phyloP scores from a whole-genome alignment of 2,113 vertebrate species.

The Eretmochelys imbricata region DNA sequence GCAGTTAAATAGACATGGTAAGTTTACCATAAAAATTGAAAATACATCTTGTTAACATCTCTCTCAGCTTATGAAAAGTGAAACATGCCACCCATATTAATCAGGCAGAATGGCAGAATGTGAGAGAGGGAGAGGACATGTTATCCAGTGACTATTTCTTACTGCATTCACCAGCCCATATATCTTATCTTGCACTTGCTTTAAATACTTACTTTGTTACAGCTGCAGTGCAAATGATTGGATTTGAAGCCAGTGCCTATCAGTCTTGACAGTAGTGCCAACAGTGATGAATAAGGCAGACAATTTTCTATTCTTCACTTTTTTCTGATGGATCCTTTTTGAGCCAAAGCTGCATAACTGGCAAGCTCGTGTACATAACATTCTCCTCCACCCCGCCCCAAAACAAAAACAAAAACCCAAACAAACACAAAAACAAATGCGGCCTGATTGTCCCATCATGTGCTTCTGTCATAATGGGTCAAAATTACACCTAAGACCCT shows the following conservation, averaged over 20 bases:
- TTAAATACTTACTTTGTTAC: slow-evolving; percentile 20
- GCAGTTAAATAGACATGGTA: slow-evolving; percentile 28
- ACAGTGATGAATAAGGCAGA: not conserved
- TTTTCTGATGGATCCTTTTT: not conserved
- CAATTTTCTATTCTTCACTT: not conserved
- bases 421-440: not conserved
- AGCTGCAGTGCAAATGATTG: not conserved
- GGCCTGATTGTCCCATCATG: not conserved
- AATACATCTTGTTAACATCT: slow-evolving; percentile 34
- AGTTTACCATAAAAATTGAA: slow-evolving; percentile 48
- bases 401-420: too few relatives aligned
- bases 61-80: slow-evolving; percentile 47
- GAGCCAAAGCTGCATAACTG: not conserved
- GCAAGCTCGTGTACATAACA: not conserved
- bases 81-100: not conserved
- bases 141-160: not conserved
- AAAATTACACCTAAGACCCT: not conserved
- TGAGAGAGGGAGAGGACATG: not conserved
- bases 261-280: not conserved
- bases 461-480: rapidly evolving
- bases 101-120: not conserved
- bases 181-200: not conserved
- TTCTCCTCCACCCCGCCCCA: not conserved
- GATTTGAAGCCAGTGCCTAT: not conserved
- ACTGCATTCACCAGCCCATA: not conserved